Evolutionary conservation across 2,113 vertebrate species (phyloP).

Genomic region (Oncorhynchus gorbuscha): DNA sequence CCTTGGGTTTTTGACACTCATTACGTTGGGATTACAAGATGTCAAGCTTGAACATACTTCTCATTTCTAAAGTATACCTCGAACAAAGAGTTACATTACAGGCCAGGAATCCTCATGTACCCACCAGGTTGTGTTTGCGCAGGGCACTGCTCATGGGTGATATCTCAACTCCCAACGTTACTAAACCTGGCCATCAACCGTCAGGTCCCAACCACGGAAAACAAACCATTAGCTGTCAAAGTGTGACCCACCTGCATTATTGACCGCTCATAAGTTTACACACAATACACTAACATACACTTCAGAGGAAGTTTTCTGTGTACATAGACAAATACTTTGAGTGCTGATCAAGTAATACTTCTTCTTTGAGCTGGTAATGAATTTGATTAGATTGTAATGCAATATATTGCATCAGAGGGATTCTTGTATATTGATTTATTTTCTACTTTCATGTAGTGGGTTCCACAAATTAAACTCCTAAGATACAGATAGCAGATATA

Average conservation of each 20-base stretch:
- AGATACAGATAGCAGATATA: no score
- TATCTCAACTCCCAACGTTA: slow-evolving; percentile 67
- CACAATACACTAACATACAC: neutral
- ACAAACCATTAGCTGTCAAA: slow-evolving; percentile 50
- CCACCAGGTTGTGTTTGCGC: slow-evolving; percentile 50
- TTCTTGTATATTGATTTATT: no score
- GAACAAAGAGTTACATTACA: slow-evolving; percentile 71
- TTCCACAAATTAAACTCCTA: no score
- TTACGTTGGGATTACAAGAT: slow-evolving; percentile 68
- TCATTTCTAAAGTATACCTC: slow-evolving; percentile 52
- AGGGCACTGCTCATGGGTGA: slow-evolving; percentile 65
- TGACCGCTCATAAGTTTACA: slow-evolving; percentile 21
- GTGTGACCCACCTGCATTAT: slow-evolving; percentile 26
- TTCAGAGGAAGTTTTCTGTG: neutral
- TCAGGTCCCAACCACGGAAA: slow-evolving; percentile 47
- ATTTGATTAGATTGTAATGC: no score
- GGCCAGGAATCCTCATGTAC: slow-evolving; percentile 51
- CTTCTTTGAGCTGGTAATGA: no score
- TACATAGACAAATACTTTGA: slow-evolving; percentile 9
- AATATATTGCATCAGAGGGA: no score
- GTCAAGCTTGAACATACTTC: slow-evolving; percentile 69
- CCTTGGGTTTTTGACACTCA: slow-evolving; percentile 60
- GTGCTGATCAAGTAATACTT: no score
- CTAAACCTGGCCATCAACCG: slow-evolving; percentile 72
- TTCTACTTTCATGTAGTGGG: no score